phyloP scores from a whole-genome alignment of 2,888 invertebrate species.

The Rhingia rostrata region DNA sequence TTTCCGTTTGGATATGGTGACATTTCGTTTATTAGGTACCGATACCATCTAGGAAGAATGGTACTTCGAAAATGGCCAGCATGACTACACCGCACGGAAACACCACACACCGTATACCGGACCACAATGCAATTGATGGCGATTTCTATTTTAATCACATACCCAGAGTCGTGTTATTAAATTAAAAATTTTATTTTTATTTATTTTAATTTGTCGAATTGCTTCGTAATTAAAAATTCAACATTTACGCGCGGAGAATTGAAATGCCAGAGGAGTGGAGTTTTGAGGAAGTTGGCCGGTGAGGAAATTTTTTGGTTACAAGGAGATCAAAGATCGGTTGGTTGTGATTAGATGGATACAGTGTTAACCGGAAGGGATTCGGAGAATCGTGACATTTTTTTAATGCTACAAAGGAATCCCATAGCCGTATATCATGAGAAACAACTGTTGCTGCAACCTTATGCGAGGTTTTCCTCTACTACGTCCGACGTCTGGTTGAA shows the following conservation, averaged over 20 bases:
- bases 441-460: too few relatives aligned
- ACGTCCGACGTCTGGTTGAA: too few relatives aligned
- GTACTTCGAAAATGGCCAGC: conserved; percentile 53
- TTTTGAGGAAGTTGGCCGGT: conserved; percentile 44
- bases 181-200: conserved; percentile 58
- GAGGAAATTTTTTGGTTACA: not conserved
- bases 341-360: conserved; percentile 1
- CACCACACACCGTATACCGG: conserved; percentile 13
- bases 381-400: not conserved
- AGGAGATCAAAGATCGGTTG: conserved; percentile 6
- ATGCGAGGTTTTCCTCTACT: too few relatives aligned
- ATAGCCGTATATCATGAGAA: too few relatives aligned
- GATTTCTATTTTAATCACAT: conserved; percentile 73
- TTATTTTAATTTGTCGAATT: conserved; percentile 15
- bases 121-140: conserved; percentile 57
- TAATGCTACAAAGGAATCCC: too few relatives aligned
- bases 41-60: conserved; percentile 51
- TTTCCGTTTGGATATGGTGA: conserved; percentile 70
- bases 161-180: conserved; percentile 21
- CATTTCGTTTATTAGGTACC: conserved; percentile 52
- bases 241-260: conserved; percentile 39
- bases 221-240: conserved; percentile 55
- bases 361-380: conserved; percentile 33
- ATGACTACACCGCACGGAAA: conserved; percentile 40
- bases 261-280: conserved; percentile 25